Conservation (phyloP, 1,140 invertebrate species). For the Tribolium castaneum region DNA sequence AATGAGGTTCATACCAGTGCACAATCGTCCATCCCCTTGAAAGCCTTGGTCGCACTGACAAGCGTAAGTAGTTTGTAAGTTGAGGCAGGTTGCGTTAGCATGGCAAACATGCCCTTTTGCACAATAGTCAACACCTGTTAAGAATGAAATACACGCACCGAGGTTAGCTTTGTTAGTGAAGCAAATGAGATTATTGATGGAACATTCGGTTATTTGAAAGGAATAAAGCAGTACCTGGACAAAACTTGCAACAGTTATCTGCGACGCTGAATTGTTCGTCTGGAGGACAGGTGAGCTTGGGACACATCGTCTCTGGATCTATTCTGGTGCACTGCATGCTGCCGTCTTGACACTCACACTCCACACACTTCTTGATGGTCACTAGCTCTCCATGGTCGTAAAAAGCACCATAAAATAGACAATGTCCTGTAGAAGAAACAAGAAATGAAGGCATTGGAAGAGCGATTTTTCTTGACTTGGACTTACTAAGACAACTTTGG, state of each 20-base stretch:
- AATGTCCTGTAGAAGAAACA: conserved; percentile 74
- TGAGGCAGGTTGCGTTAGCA: conserved; percentile 85
- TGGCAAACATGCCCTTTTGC: conserved; percentile 85
- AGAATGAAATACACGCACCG: conserved; percentile 42
- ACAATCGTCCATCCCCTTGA: conserved; percentile 81
- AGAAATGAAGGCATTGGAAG: not conserved
- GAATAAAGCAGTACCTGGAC: conserved; percentile 74
- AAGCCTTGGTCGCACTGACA: conserved; percentile 87
- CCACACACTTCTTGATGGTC: conserved; percentile 77
- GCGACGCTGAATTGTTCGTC: conserved; percentile 82
- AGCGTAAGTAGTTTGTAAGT: conserved; percentile 84
- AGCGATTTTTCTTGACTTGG: not conserved
- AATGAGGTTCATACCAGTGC: conserved; percentile 67
- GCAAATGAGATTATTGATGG: conserved; percentile 41
- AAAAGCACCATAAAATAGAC: conserved; percentile 78
- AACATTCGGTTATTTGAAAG: not conserved
- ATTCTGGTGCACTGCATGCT: conserved; percentile 81
- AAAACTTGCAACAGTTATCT: conserved; percentile 91
- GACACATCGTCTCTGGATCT: conserved; percentile 81
- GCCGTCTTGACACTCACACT: conserved; percentile 83
- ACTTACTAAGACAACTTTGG: conserved; percentile 87
- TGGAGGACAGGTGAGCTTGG: conserved; percentile 81
- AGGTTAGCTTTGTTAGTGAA: conserved; percentile 51
- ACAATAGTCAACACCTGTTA: conserved; percentile 88
- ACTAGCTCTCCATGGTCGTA: conserved; percentile 87